Evolutionary conservation across 92 coral and sea anemone genomes (phyloP), one percentile per base, ranked within the genome.

Genomic region (Pocillopora meandrina): DNA sequence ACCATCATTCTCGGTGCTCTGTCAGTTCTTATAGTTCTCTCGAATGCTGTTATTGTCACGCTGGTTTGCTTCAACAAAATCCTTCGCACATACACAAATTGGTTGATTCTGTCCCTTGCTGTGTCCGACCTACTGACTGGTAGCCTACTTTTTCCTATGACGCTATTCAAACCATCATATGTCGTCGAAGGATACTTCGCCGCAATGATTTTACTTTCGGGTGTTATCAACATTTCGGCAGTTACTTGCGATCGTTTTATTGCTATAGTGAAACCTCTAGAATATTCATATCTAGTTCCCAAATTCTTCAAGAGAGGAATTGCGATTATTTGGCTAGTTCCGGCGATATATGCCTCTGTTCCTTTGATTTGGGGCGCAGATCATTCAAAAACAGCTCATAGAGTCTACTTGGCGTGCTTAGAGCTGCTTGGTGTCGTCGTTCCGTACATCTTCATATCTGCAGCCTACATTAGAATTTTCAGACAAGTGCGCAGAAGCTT

Each of bases 201-300:
- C 14, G 78, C 89, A 0, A 76, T 86, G 12, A 90, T 93, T 18
- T 87, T 93, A 21, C 81, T 85, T 10, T 84, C 93, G 33, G 97
- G 97, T 16, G 97, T 91, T 20, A 92, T 89, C 16, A 93, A 93
- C 73, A 87, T 93, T 9, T 83, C 87, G 15, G 91, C 96, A 0
- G 94, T 93, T 7, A 93, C 97, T 2, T 93, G 86, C 72, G 97
- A 93, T 65, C 89, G 97, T 34, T 91, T 82, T 62, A 58, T 91
- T 12, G 97, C 94, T 8, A 82, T 90, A 2, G 75, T 84, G 79
- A 92, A 70, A 6, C 94, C 97, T 19, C 80, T 93, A 13, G 70
- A 77, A 17, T 93, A 93, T 31, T 65, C 74, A 20, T 88, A 87
- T 52, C 89, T 80, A 12, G 84, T 89, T 19, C 84, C 97, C 0